Percentiles rank a stretch among this genome's conserved stretches.
Evolutionary conservation across 2,797 vertebrate species (phyloP).

Genomic region (Pseudomugil tenellus): DNA sequence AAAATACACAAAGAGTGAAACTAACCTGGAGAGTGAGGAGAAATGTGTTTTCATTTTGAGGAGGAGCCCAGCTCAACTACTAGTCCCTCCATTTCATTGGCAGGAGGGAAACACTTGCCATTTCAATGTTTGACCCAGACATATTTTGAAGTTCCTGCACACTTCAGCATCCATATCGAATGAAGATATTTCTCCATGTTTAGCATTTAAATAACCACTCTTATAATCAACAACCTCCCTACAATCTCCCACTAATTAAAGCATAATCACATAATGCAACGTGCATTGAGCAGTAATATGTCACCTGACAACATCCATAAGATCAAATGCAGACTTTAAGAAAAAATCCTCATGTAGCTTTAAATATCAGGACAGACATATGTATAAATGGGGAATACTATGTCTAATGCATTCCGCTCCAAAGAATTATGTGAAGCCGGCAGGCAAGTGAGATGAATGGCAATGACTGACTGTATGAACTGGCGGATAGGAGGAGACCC

Average conservation of each 20-base stretch:
- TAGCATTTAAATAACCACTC: slow-evolving; percentile 68
- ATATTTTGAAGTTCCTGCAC: slow-evolving; percentile 55
- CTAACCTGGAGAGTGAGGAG: slow-evolving; percentile 8
- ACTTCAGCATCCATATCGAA: slow-evolving; percentile 45
- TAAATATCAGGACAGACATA: slow-evolving; percentile 68
- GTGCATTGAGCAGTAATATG: slow-evolving; percentile 10
- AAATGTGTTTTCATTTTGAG: slow-evolving; percentile 25
- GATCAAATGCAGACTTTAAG: slow-evolving; percentile 56
- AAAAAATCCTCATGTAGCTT: slow-evolving; percentile 49
- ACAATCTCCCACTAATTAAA: slow-evolving; percentile 54
- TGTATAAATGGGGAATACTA: slow-evolving; percentile 62
- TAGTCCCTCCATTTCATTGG: slow-evolving; percentile 51
- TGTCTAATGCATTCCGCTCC: slow-evolving; percentile 65
- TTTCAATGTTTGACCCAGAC: slow-evolving; percentile 54
- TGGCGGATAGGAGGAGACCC: slow-evolving; percentile 61
- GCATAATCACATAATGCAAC: slow-evolving; percentile 40
- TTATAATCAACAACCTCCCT: slow-evolving; percentile 44
- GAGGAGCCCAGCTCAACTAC: slow-evolving; percentile 16
- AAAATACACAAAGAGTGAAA: slow-evolving; percentile 5
- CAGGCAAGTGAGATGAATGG: slow-evolving; percentile 70
- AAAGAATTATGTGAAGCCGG: slow-evolving; percentile 57
- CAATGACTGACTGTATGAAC: slow-evolving; percentile 69
- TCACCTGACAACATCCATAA: slow-evolving; percentile 21
- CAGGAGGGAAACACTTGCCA: slow-evolving; percentile 54
- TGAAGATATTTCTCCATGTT: slow-evolving; percentile 59